Base-by-base conservation (phyloP, 2,797 vertebrate species). In the Enteromius fasciolatus region DNA sequence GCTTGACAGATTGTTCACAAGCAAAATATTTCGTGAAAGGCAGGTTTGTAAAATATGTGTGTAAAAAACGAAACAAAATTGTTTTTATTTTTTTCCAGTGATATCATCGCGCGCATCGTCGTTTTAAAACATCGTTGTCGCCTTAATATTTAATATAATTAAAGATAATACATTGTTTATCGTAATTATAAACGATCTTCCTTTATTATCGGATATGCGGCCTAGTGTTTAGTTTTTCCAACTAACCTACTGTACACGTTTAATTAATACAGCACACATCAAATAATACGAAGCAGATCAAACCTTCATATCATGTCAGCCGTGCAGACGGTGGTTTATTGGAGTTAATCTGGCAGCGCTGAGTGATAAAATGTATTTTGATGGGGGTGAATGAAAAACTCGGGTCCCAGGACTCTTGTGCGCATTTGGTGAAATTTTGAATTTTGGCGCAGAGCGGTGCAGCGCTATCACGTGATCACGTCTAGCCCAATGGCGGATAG, bases 391-490 rank as follows among this genome's bases (percentile, higher is more conserved):
- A 83, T 33, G 12, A 36, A 70, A 83, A 8, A 68, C 9, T 67
- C 33, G 8, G 20, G 2, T 64, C 57, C 46, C 17, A 1, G 12
- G 36, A 69, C 64, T 82, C 46, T 54, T n/a, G 63, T 82, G 25
- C 25, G 36, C 15, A 33, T 59, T 57, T 9, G 11, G 23, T 25
- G 33, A 61, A 88, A 81, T 93, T 98, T 99, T 97, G 96, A 98
- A 99, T 98, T 98, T 96, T 98, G 96, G 97, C 97, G 89, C 78
- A 59, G 86, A 83, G 23, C 18, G 83, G 69, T 31, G 84, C 77
- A 52, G 84, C 86, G 39, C 61, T 18, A 0, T 93, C 95, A 97
- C 93, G 90, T 97, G 95, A 77, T 18, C 3, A 0, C 3, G 2
- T 1, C 28, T 0, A n/a, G 48, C 0, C 94, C 94, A 95, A 91